phyloP scores from a whole-genome alignment of 2,113 vertebrate genomes.

The Pyrgilauda ruficollis region DNA sequence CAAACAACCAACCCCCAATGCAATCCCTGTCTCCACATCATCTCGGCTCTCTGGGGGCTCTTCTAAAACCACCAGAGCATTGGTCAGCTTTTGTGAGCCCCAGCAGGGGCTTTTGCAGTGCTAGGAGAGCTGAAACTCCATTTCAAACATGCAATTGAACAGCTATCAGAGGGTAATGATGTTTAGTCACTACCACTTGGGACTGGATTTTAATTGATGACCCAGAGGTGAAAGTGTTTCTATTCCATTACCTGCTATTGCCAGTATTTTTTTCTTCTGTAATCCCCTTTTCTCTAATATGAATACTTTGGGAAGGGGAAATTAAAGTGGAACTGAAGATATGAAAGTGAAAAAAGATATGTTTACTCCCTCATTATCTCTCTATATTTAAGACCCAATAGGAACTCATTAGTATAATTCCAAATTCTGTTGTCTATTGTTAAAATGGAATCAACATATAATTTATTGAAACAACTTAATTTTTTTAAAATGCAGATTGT shows the following conservation, averaged over 20 bases:
- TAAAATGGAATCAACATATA: background rate
- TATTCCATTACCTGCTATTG: slow-evolving; percentile 23
- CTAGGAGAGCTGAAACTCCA: background rate
- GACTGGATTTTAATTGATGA: slow-evolving; percentile 60
- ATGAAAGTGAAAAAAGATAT: background rate
- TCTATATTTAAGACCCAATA: background rate
- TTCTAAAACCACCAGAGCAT: background rate
- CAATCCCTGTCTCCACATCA: background rate
- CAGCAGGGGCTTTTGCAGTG: background rate
- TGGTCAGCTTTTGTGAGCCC: background rate
- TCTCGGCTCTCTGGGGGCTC: background rate
- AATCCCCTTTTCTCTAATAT: background rate
- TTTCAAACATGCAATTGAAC: background rate
- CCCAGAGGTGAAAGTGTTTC: slow-evolving; percentile 48
- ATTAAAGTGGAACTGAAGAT: background rate
- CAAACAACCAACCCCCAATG: background rate
- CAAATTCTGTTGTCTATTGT: background rate
- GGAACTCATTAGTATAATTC: background rate
- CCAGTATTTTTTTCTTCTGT: background rate
- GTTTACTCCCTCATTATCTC: background rate
- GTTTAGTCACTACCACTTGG: slow-evolving; percentile 46
- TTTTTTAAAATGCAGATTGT: background rate
- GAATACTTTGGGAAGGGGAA: background rate
- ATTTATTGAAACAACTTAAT: background rate
- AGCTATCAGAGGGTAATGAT: slow-evolving; percentile 6